Conservation (phyloP, 2,888 invertebrate genomes). For the Calliscelio sp. region DNA sequence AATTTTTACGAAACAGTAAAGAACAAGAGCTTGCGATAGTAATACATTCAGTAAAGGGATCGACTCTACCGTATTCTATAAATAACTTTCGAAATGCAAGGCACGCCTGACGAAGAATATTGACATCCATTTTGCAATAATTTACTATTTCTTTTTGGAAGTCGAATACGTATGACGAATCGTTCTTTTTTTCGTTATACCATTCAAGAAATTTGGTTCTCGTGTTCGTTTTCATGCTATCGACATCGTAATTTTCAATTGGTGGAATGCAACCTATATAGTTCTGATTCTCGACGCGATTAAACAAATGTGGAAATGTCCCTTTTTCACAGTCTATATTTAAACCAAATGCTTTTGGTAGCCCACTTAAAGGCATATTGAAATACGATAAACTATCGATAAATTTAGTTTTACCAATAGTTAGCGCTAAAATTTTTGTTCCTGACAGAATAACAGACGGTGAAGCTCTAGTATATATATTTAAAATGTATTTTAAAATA, state of each 20-base stretch:
- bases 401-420: conserved; percentile 10
- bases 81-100: conserved; percentile 70
- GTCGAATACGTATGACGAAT: conserved; percentile 52
- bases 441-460: conserved; percentile 1
- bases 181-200: conserved; percentile 38
- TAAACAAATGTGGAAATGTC: conserved; percentile 74
- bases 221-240: too few relatives aligned
- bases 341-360: conserved; percentile 44
- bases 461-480: background rate
- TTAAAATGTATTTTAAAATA: background rate
- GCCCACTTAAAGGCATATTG: background rate
- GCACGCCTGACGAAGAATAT: conserved; percentile 70
- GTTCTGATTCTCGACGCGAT: conserved; percentile 68
- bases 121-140: conserved; percentile 73
- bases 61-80: conserved; percentile 61
- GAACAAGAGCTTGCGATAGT: conserved; percentile 68
- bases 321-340: conserved; percentile 50
- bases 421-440: conserved; percentile 1
- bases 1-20: conserved; percentile 4
- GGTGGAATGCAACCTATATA: conserved; percentile 65
- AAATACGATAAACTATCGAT: conserved; percentile 3
- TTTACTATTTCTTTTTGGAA: conserved; percentile 68
- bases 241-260: conserved; percentile 5
- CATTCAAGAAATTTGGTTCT: too few relatives aligned
- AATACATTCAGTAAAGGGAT: conserved; percentile 67